Evolutionary conservation across 2,113 vertebrate genomes (phyloP), one percentile per base, ranked within the genome.

Genomic region (Bagarius yarrelli): DNA sequence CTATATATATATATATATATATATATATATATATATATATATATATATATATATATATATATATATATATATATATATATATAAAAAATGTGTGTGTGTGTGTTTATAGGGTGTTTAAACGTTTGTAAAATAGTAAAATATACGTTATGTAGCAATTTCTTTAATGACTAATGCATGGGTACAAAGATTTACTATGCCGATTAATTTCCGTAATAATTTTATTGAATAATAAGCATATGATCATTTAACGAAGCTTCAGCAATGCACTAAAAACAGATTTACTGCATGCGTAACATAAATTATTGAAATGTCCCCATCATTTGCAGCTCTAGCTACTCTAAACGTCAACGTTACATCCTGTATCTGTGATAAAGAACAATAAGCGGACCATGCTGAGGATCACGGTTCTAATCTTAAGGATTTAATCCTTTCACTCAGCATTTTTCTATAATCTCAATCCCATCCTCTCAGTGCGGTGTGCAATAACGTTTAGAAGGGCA

Each of bases 371-470:
- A 66, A 13, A 36, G 15, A 47, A 56, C 16, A 66, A 60, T 18
- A 81, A 69, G 36, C 40, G 47, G 52, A 63, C 5, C 2, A 23
- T 70, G 30, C 27, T 12, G 15, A 63, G 81, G 44, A 47, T 66
- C 50, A 73, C n/a, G 3, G 50, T 23, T n/a, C 8, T 82, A 75
- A 85, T 75, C 67, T 67, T 55, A 63, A 47, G 47, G 47, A 76
- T 79, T 75, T 47, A 78, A 78, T 75, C 55, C 32, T 2, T 57
- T 36, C 64, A 36, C n/a, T 82, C 74, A 70, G 75, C 64, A 59
- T 27, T 14, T 1, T 74, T 6, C 53, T 36, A 55, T 85, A 79
- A 82, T 79, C 76, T 61, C 75, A 69, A 74, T 78, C 69, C 75
- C 32, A 72, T 32, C 32, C 34, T 69, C 21, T 81, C 59, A 34